Conservation (phyloP, 2,888 invertebrate genomes). For the Phengaris arion region DNA sequence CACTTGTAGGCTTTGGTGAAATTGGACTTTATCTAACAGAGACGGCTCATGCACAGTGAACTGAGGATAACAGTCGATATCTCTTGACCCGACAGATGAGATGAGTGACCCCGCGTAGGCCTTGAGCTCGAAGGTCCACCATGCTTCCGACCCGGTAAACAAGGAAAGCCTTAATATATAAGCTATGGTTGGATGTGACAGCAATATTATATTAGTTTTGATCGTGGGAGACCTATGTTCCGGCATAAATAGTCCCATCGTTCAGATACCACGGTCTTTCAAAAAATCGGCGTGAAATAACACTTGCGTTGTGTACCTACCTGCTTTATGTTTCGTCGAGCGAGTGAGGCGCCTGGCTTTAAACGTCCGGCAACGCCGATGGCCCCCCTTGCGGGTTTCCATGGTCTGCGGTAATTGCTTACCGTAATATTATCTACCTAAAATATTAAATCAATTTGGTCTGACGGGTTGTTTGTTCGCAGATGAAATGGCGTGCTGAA, state of each 20-base stretch:
- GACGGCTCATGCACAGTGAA: background rate
- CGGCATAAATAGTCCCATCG: too few species aligned
- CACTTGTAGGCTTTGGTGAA: background rate
- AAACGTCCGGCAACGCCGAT: too few species aligned
- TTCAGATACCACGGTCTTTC: too few species aligned
- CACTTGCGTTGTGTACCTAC: too few species aligned
- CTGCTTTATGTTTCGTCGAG: too few species aligned
- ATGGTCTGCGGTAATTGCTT: too few species aligned
- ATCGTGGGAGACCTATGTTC: too few species aligned
- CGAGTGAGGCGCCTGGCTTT: too few species aligned
- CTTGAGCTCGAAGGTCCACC: background rate
- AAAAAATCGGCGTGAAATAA: too few species aligned
- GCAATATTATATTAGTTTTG: too few species aligned
- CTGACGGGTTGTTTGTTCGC: constrained; percentile 41
- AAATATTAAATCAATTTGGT: background rate
- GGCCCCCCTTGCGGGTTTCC: too few species aligned
- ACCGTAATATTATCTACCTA: background rate
- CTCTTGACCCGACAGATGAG: background rate
- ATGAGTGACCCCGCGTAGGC: background rate
- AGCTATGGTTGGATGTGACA: background rate
- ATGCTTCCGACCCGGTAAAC: background rate
- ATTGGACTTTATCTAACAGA: background rate
- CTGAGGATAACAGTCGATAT: background rate
- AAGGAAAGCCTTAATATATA: background rate
- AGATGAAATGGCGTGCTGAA: constrained; percentile 57